These are phyloP conservation scores for Doris montereyensis DNA, from an alignment of 2,888 invertebrate species.

Conservation along the genomic window DNA sequence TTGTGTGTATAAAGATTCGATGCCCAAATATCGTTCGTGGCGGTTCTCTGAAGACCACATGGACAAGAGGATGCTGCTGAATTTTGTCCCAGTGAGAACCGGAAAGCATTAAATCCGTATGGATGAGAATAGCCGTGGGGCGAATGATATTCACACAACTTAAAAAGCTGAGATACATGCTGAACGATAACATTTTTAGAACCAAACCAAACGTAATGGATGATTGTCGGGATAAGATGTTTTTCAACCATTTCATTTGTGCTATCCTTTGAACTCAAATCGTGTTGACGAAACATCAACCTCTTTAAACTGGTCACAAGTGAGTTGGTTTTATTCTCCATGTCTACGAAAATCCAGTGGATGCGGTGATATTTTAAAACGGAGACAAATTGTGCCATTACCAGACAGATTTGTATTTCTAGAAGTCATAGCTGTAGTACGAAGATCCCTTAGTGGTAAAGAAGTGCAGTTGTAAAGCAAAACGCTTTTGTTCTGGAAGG, in stretches of 20 bases:
- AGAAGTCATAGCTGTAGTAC: too few relatives aligned
- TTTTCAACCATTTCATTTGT: not conserved
- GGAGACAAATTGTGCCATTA: too few relatives aligned
- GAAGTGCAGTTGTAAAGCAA: too few relatives aligned
- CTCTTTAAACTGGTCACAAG: too few relatives aligned
- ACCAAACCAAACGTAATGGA: slow-evolving; percentile 68
- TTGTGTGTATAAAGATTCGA: slow-evolving; percentile 54
- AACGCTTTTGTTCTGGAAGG: too few relatives aligned
- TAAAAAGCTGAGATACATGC: slow-evolving; percentile 66
- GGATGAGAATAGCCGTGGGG: slow-evolving; percentile 64
- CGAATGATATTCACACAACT: slow-evolving; percentile 63
- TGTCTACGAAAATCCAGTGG: too few relatives aligned
- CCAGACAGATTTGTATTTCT: too few relatives aligned
- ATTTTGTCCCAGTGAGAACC: slow-evolving; percentile 62
- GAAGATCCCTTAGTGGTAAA: too few relatives aligned
- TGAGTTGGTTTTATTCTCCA: too few relatives aligned
- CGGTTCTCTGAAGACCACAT: slow-evolving; percentile 50
- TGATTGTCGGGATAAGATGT: slow-evolving; percentile 63
- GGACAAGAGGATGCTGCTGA: slow-evolving; percentile 51
- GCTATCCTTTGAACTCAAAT: too few relatives aligned
- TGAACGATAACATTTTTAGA: slow-evolving; percentile 58
- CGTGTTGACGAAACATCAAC: too few relatives aligned
- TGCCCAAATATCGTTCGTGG: slow-evolving; percentile 55
- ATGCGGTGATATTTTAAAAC: too few relatives aligned
- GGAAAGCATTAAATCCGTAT: slow-evolving; percentile 57